Evolutionary conservation across 1,140 invertebrate genomes (phyloP).

Genomic region (Neodiprion virginianus): DNA sequence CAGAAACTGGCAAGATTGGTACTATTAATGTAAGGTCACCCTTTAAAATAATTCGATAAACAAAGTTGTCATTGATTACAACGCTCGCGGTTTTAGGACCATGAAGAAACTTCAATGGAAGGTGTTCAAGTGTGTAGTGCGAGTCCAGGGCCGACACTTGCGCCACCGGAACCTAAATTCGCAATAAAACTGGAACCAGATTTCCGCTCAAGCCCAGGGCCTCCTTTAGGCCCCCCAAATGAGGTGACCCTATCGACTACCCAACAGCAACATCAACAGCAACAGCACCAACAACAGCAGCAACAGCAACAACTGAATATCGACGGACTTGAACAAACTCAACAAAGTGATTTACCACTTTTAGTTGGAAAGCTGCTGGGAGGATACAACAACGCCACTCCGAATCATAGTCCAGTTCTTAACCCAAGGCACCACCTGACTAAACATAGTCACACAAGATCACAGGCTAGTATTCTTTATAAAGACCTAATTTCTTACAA

Average conservation of each 20-base stretch:
- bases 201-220: conserved; percentile 55
- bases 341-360: conserved; percentile 64
- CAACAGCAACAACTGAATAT: conserved; percentile 44
- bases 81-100: conserved; percentile 42
- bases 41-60: no score
- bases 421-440: conserved; percentile 66
- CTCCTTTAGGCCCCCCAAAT: conserved; percentile 44
- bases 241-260: conserved; percentile 48
- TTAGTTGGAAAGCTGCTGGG: conserved; percentile 71
- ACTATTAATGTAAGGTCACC: no score
- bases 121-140: conserved; percentile 59
- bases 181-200: conserved; percentile 57
- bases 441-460: conserved; percentile 59
- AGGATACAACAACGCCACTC: conserved; percentile 67
- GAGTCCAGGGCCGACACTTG: conserved; percentile 42
- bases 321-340: conserved; percentile 49
- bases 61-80: background rate
- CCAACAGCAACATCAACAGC: conserved; percentile 48
- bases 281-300: conserved; percentile 43
- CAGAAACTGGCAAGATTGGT: no score
- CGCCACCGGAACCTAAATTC: conserved; percentile 54
- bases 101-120: conserved; percentile 63
- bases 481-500: background rate
- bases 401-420: conserved; percentile 71
- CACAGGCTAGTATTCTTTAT: conserved; percentile 43